Conservation (phyloP, 2,888 invertebrate species). For the Horisme vitalbata region DNA sequence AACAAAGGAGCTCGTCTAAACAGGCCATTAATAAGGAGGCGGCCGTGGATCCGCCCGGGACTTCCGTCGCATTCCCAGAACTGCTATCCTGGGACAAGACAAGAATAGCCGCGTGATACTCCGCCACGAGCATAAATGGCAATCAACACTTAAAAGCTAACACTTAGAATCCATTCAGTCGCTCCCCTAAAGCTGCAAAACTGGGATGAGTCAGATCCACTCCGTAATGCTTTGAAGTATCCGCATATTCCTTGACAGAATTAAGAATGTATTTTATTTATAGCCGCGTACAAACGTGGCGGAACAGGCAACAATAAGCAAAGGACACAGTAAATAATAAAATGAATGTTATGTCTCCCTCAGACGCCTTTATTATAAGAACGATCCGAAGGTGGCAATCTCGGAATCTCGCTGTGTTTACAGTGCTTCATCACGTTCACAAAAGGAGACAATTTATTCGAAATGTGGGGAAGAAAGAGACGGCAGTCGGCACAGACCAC, state of each 20-base stretch:
- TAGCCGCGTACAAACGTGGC: constrained; percentile 41
- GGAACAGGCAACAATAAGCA: constrained; percentile 31
- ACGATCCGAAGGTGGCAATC: constrained; percentile 61
- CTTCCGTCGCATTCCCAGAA: constrained; percentile 79
- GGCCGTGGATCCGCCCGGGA: constrained; percentile 68
- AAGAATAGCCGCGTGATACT: constrained; percentile 69
- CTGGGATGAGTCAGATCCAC: constrained; percentile 32
- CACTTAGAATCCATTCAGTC: constrained; percentile 29
- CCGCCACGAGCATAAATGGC: constrained; percentile 55
- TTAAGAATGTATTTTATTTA: constrained; percentile 30
- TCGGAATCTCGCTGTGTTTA: constrained; percentile 47
- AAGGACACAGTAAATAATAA: constrained; percentile 48
- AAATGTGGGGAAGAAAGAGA: constrained; percentile 52
- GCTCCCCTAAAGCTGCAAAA: constrained; percentile 25
- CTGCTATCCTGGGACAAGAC: constrained; percentile 70
- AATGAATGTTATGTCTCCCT: constrained; percentile 44
- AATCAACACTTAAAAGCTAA: constrained; percentile 44
- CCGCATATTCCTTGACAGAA: constrained; percentile 29
- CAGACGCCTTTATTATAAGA: constrained; percentile 53
- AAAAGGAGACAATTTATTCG: constrained; percentile 56
- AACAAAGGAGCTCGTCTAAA: constrained; percentile 80
- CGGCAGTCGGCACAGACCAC: constrained; percentile 56
- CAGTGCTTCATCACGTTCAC: constrained; percentile 60
- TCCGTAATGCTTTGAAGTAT: constrained; percentile 24
- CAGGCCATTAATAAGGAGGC: constrained; percentile 81